Evolutionary conservation across 30 jellyfish, hydroid and myxozoan species (phyloP).

Genomic region (Pseudorhiza aurosa): DNA sequence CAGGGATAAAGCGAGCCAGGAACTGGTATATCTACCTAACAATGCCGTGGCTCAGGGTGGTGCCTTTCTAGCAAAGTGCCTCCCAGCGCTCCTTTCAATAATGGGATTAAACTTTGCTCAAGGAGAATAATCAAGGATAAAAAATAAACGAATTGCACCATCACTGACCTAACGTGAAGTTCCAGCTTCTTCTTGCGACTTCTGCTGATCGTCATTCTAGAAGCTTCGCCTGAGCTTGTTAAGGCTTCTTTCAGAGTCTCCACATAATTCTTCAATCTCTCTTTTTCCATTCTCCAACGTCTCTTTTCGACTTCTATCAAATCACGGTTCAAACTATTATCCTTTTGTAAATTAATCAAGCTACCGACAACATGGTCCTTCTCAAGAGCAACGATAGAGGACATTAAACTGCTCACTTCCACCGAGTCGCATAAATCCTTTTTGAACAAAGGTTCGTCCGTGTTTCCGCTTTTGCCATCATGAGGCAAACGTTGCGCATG

Average conservation of each 20-base stretch:
- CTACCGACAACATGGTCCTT: neutral
- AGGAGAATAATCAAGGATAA: neutral
- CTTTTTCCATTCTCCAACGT: conserved; percentile 37
- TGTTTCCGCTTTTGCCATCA: neutral
- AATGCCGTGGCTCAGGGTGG: no score
- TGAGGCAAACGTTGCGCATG: conserved; percentile 17
- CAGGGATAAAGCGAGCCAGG: neutral
- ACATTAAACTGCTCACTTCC: neutral
- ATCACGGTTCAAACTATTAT: conserved; percentile 21
- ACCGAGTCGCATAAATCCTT: neutral
- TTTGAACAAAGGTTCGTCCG: neutral
- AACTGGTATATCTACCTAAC: no score
- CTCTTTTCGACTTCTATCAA: conserved; percentile 6
- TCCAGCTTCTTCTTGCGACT: conserved; percentile 27
- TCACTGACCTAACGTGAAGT: conserved; percentile 34
- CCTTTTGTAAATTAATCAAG: neutral
- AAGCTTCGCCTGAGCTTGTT: neutral
- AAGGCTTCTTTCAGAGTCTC: conserved; percentile 21
- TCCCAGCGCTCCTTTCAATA: no score
- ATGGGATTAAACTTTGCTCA: neutral
- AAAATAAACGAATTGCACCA: neutral
- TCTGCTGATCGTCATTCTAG: neutral
- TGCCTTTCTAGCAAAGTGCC: no score
- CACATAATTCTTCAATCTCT: conserved; percentile 12
- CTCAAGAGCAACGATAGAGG: neutral